A percentile compares a stretch with the other conserved stretches of the same genome.
These are phyloP conservation scores for Cisticola juncidis DNA, from an alignment of 2,113 vertebrate genomes.

Conservation along the genomic window DNA sequence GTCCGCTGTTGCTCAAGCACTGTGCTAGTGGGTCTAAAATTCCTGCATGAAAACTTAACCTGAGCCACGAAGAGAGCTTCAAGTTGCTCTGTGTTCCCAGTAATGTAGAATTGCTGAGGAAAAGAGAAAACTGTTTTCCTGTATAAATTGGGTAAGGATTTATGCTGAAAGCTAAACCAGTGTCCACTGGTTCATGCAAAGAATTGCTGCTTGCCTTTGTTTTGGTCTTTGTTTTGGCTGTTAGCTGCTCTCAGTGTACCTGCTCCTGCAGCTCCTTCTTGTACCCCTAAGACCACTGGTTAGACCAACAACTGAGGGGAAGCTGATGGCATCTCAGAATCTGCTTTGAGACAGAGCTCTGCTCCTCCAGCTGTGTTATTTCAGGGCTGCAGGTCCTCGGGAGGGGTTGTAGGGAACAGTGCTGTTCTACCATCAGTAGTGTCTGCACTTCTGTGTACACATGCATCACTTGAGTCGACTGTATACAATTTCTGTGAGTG, in stretches of 20 bases:
- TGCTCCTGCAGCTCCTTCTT: not conserved
- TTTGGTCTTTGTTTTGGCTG: not conserved
- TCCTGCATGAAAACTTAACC: not conserved
- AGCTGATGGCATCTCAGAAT: not conserved
- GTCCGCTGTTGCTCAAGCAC: not conserved
- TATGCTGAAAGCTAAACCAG: not conserved
- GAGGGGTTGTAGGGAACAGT: not conserved
- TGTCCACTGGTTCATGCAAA: not conserved
- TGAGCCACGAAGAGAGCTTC: not conserved
- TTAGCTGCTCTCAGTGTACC: not conserved
- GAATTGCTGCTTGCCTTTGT: not conserved
- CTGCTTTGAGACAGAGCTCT: not conserved
- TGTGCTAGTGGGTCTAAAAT: not conserved
- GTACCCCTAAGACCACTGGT: not conserved
- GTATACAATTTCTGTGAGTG: not conserved
- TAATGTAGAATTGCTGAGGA: not conserved
- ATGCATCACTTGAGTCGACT: not conserved
- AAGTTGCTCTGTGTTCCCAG: not conserved
- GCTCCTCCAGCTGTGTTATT: not conserved
- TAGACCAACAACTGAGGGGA: not conserved
- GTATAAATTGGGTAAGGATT: not conserved
- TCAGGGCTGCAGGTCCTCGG: not conserved
- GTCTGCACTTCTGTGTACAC: not conserved
- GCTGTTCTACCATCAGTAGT: not conserved
- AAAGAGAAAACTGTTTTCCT: not conserved